These are phyloP conservation scores for Pyralis farinalis DNA, from an alignment of 2,888 invertebrate genomes.

Conservation along the genomic window DNA sequence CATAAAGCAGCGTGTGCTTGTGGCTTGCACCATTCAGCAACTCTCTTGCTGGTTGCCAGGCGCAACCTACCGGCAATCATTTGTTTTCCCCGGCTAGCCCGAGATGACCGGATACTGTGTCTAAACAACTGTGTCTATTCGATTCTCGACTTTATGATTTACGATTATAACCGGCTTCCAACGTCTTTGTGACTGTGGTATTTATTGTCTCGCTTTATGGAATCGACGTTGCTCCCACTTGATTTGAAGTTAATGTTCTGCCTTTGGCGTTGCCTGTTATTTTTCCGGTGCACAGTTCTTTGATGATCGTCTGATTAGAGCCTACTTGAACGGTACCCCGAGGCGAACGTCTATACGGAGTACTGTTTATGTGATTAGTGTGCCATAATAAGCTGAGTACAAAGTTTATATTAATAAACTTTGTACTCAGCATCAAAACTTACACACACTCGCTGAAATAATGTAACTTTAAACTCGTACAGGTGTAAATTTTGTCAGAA, in stretches of 20 bases:
- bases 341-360: not conserved
- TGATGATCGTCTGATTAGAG: constrained; percentile 2
- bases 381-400: not conserved
- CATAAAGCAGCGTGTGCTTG: not conserved
- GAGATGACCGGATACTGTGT: not conserved
- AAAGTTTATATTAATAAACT: not conserved
- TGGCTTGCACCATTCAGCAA: not conserved
- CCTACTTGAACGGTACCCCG: not conserved
- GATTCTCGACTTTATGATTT: not conserved
- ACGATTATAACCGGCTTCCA: not conserved
- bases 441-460: too few species aligned
- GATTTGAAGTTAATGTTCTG: not conserved
- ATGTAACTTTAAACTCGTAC: too few species aligned
- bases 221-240: not conserved
- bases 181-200: not conserved
- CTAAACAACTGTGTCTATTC: not conserved
- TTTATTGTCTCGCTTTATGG: not conserved
- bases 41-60: not conserved
- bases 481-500: too few species aligned
- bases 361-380: not conserved
- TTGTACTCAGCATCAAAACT: not conserved
- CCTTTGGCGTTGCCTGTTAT: constrained; percentile 1
- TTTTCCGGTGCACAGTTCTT: constrained; percentile 3
- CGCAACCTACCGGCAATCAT: not conserved
- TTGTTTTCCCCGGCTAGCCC: not conserved